phyloP scores from a whole-genome alignment of 2,113 vertebrate genomes.

The Etheostoma spectabile region DNA sequence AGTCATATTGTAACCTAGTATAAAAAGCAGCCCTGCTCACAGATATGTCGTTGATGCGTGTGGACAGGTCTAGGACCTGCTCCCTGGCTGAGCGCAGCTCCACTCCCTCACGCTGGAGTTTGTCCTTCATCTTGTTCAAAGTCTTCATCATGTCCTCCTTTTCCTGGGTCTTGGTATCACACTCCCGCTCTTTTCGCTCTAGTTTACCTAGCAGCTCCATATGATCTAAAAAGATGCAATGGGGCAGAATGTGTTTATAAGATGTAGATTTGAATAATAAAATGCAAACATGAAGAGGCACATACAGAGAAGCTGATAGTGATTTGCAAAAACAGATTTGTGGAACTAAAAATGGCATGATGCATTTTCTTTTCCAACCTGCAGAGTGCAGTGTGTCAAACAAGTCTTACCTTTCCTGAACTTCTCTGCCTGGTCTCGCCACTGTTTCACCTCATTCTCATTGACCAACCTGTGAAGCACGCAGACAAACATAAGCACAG shows the following conservation, averaged over 20 bases:
- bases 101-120: slow-evolving; percentile 93
- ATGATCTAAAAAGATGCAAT: slow-evolving; percentile 84
- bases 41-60: slow-evolving; percentile 89
- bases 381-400: slow-evolving; percentile 36
- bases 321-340: background rate
- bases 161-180: slow-evolving; percentile 95
- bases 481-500: slow-evolving; percentile 23
- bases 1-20: background rate
- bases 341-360: background rate
- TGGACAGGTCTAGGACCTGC: slow-evolving; percentile 91
- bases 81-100: slow-evolving; percentile 93
- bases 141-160: slow-evolving; percentile 99
- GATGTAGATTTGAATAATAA: background rate
- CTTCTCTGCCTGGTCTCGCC: slow-evolving; percentile 96
- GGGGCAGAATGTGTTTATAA: background rate
- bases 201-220: slow-evolving; percentile 89
- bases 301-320: background rate
- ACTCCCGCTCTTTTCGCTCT: slow-evolving; percentile 96
- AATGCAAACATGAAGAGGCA: background rate
- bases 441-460: slow-evolving; percentile 97
- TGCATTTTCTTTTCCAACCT: slow-evolving; percentile 29
- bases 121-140: slow-evolving; percentile 99
- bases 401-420: slow-evolving; percentile 92
- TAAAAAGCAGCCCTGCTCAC: slow-evolving; percentile 78
- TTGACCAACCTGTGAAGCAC: slow-evolving; percentile 91